These are phyloP conservation scores for Amphiprion clarkii DNA, from an alignment of 2,797 vertebrate genomes.

Conservation along the genomic window DNA sequence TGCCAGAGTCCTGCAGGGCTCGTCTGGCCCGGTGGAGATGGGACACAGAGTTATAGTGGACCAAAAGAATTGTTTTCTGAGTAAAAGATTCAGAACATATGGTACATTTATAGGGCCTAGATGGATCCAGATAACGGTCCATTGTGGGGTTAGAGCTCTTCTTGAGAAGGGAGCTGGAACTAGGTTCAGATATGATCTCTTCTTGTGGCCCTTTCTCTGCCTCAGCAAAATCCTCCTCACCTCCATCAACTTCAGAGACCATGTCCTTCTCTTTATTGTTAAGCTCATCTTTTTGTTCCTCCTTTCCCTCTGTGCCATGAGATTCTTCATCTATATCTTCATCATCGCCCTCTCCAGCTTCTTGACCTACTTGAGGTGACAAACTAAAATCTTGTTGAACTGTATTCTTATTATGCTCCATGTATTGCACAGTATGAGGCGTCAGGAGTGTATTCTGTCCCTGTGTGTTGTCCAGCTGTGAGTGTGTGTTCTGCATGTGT, in stretches of 20 bases:
- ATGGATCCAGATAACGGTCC: conserved; percentile 98
- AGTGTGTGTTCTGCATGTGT: conserved; percentile 96
- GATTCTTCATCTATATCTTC: conserved; percentile 75
- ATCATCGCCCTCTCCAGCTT: conserved; percentile 78
- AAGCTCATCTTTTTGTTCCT: conserved; percentile 86
- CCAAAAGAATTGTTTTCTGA: conserved; percentile 98
- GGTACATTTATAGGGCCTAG: conserved; percentile 98
- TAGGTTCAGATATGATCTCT: conserved; percentile 90
- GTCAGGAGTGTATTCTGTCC: conserved; percentile 79
- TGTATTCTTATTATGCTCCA: conserved; percentile 67
- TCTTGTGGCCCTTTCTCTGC: conserved; percentile 90
- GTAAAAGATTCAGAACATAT: conserved; percentile 99
- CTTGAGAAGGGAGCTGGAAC: conserved; percentile 87
- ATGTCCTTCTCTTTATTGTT: conserved; percentile 85
- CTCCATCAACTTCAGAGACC: conserved; percentile 84
- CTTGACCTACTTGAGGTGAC: conserved; percentile 79
- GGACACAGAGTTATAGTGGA: conserved; percentile 99
- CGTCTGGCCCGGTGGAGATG: conserved; percentile 97
- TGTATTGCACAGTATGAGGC: conserved; percentile 61
- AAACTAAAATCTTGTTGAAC: conserved; percentile 75
- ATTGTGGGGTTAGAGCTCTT: conserved; percentile 96
- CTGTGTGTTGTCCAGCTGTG: conserved; percentile 90
- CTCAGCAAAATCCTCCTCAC: conserved; percentile 90
- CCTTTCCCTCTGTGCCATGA: conserved; percentile 56
- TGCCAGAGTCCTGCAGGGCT: conserved; percentile 93